Evolutionary conservation across 2,888 invertebrate genomes (phyloP), one percentile per base, ranked within the genome.

Genomic region (Anorthoa munda): DNA sequence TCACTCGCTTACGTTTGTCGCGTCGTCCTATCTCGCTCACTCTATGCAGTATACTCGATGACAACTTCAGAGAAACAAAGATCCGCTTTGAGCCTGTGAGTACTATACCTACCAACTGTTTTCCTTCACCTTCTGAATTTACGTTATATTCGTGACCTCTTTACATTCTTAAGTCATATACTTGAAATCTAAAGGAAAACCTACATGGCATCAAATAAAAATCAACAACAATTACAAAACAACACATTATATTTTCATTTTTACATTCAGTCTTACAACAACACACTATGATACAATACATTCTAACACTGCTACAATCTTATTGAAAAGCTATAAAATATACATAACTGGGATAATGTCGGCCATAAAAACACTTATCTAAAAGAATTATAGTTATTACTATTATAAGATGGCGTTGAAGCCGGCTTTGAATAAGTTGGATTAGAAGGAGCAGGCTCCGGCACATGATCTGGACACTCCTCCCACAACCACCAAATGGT

Each of bases 401-500:
- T 74, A 56, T 58, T 60, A 48, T 80, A 65, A 48, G 81, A 89
- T 48, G 81, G 51, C n/a, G 61, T 3, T 26, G 91, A 88, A 46
- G 77, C 56, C 9, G 92, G 89, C 51, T 90, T 89, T 51, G 91
- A 87, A 66, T 91, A 87, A 11, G 77, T 45, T n/a, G 85, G 84
- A 17, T 73, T 48, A 48, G 77, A 79, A n/a, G 83, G 83, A 11
- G 69, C 63, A 48, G 81, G 82, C 18, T 83, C 69, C 0, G 77
- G 75, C 58, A 78, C 80, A 39, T 83, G 78, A 50, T 87, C 85
- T 2, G 93, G 91, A 81, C 96, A 95, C 58, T 96, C 96, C 61
- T 96, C 96, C 96, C 96, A 96, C 55, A 96, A 75, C 96, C 96
- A 96, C 96, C 96, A 96, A 2, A 95, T 87, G 12, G 93, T 93